Conservation (phyloP, 2,888 invertebrate genomes). For the Protodeltote pygarga region DNA sequence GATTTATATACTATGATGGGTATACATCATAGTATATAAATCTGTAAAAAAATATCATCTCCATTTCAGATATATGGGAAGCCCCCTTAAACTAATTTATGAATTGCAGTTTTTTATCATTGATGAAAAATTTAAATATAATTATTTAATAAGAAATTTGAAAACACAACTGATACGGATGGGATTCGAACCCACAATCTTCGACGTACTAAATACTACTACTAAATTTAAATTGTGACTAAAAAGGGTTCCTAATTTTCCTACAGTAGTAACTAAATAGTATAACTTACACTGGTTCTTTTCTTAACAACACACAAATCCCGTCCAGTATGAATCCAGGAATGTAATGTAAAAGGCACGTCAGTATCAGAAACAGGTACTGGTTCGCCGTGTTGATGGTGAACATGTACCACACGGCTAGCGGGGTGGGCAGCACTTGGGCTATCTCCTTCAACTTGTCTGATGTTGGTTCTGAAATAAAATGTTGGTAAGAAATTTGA, state of each 20-base stretch:
- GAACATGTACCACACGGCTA: constrained; percentile 48
- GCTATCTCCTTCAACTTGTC: constrained; percentile 16
- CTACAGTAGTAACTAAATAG: background rate
- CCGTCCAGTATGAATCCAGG: constrained; percentile 47
- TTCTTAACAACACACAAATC: constrained; percentile 29
- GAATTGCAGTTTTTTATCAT: no score
- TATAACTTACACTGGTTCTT: constrained; percentile 36
- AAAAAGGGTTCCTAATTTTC: background rate
- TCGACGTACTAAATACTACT: no score
- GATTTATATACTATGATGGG: no score
- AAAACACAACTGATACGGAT: no score
- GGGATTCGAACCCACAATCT: no score
- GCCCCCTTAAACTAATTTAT: no score
- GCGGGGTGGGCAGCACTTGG: constrained; percentile 27
- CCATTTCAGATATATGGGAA: no score
- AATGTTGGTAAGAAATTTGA: background rate
- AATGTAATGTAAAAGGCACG: constrained; percentile 50
- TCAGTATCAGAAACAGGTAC: constrained; percentile 36
- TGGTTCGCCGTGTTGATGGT: constrained; percentile 27
- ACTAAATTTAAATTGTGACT: no score
- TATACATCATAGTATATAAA: no score
- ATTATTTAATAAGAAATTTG: no score
- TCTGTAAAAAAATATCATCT: no score
- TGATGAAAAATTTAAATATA: no score
- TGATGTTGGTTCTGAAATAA: constrained; percentile 8